Evolutionary conservation across 2,888 invertebrate species (phyloP), one percentile per base, ranked within the genome.

Genomic region (Morpho helenor): DNA sequence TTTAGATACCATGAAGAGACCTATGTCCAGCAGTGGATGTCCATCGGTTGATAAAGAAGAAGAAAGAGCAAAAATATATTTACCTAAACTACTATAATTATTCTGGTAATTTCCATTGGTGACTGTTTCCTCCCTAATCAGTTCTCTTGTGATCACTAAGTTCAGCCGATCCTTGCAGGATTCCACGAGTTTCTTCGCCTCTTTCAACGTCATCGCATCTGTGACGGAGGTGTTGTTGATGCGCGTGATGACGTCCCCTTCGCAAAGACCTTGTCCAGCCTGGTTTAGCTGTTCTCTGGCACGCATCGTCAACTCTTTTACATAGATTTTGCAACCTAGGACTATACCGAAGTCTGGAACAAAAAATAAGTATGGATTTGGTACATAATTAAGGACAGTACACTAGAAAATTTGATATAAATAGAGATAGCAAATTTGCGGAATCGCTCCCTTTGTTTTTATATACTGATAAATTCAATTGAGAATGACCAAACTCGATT

Each of bases 131-230:
- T 92, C 92, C 52, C 92, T 86, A 22, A 92, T 91, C 16, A 93
- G 91, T 71, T 96, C 96, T 55, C 96, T 92, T 0, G 95, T 93
- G 22, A 97, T 94, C 3, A 97, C 96, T 60, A 99, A 87, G 76
- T 96, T 96, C 46, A 98, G 87, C 68, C 97, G 94, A 73, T 98
- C 98, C 82, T 98, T 98, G 76, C 96, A 95, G 61, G 96, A 95
- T 69, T 99, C 99, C 68, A 99, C 95, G 68, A 98, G 93, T 82
- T 98, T 98, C 79, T 94, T 95, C 8, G 98, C 98, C 80, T 99
- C 99, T 77, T 98, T 97, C 50, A 99, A 88, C 40, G 97, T 97
- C 94, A 99, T 95, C 62, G 95, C 94, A 69, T 99, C 99, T 6
- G 93, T 93, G 69, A 95, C 94, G 54, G 93, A 93, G 0, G 94